These are phyloP conservation scores for Psilopogon haemacephalus DNA, from an alignment of 2,113 vertebrate genomes.

Conservation along the genomic window DNA sequence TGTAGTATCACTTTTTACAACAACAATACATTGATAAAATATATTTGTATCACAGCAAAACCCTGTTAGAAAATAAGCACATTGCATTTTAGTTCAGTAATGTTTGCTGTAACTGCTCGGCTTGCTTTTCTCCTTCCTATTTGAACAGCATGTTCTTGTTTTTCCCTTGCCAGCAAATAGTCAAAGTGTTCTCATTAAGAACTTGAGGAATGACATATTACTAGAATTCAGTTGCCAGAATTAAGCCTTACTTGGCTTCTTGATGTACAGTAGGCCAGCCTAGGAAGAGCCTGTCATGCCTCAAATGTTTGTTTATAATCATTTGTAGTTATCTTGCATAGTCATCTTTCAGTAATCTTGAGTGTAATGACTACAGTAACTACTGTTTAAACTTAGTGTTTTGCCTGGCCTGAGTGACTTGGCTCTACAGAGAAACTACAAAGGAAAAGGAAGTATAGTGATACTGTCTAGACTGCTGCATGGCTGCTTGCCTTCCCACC, in stretches of 20 bases:
- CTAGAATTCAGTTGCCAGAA: constrained; percentile 6
- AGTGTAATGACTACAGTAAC: neutral
- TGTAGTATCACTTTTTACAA: neutral
- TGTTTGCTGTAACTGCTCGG: neutral
- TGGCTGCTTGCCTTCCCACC: neutral
- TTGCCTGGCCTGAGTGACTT: neutral
- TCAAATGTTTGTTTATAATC: constrained; percentile 21
- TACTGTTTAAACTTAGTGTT: constrained; percentile 29
- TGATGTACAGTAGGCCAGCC: neutral
- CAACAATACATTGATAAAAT: neutral
- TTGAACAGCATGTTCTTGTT: constrained; percentile 1
- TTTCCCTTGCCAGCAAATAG: constrained; percentile 1
- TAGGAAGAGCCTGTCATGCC: constrained; percentile 1
- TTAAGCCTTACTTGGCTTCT: neutral
- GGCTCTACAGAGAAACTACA: neutral
- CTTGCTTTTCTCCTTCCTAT: neutral
- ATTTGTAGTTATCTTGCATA: constrained; percentile 24
- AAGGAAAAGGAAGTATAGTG: neutral
- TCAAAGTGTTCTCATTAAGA: constrained; percentile 13
- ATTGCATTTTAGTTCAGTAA: neutral
- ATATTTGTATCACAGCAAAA: neutral
- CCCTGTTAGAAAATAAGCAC: neutral
- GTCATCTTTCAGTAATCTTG: constrained; percentile 34
- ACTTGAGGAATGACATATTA: neutral
- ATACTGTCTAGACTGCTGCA: neutral